Percentiles rank a stretch among this genome's conserved stretches.
Evolutionary conservation across 2,797 vertebrate genomes (phyloP).

Genomic region (Coilia nasus): DNA sequence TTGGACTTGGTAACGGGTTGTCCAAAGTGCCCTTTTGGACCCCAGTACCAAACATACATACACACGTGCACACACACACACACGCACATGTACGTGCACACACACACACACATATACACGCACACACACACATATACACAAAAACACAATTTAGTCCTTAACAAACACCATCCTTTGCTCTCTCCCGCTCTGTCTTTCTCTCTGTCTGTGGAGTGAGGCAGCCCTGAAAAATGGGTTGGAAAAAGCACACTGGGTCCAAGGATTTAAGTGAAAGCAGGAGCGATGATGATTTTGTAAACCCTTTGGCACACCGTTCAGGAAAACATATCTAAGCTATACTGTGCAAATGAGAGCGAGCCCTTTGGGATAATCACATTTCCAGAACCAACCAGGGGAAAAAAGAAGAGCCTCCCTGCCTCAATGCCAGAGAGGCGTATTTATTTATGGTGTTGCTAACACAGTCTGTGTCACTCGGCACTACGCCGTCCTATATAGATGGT

Average conservation of each 20-base stretch:
- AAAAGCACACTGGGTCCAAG: conserved; percentile 69
- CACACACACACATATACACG: conserved; percentile 12
- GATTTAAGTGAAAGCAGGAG: conserved; percentile 77
- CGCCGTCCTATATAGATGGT: not conserved
- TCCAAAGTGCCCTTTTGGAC: not conserved
- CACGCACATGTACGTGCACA: not conserved
- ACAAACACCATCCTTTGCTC: conserved; percentile 5
- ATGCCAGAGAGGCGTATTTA: conserved; percentile 8
- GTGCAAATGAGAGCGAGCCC: conserved; percentile 15
- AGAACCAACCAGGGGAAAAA: conserved; percentile 24
- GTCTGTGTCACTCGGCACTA: conserved; percentile 7
- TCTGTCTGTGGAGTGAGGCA: conserved; percentile 64
- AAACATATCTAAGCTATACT: conserved; percentile 56
- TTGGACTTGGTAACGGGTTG: not conserved
- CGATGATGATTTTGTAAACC: conserved; percentile 66
- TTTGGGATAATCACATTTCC: conserved; percentile 32
- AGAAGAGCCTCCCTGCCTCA: not conserved
- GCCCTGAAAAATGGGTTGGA: conserved; percentile 72
- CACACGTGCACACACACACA: not conserved
- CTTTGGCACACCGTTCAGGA: conserved; percentile 60
- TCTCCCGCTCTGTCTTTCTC: conserved; percentile 15
- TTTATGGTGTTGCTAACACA: conserved; percentile 23
- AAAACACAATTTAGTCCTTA: not conserved
- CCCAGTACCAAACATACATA: not conserved
- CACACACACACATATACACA: not conserved